Base-by-base conservation (phyloP, 2,888 invertebrate species). In the Malacosoma neustria region DNA sequence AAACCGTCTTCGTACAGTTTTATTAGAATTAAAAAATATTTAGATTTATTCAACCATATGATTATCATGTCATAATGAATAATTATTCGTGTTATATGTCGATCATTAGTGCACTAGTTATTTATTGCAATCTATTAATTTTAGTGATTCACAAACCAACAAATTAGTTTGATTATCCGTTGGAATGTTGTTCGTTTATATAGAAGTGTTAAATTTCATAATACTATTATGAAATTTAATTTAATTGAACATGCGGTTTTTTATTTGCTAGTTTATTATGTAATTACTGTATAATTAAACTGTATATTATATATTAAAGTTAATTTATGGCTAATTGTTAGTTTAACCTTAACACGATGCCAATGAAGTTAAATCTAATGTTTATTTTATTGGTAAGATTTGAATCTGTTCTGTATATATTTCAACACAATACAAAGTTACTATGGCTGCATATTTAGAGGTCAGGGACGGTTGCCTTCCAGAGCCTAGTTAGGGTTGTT, bases 341-440 rank as follows among this genome's bases (percentile, higher is more conserved):
- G 22, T 22, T 22, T 9, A 4, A 2, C 9, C 5, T 1, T 7
- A 22, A 22, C 22, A 4, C 5, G 22, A 7, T 22, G 22, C 5
- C 22, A 22, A 22, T 22, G 22, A 22, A 22, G 22, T 22, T 22
- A 4, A n/a, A 33, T 11, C 29, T 13, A 57, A 51, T 42, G 66
- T 73, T 73, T 49, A 69, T 40, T 30, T 63, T 0, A 57, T 46
- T 36, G 11, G 64, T 11, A 11, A 65, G 11, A 49, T 72, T 29
- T 36, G 72, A 22, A n/a, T n/a, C n/a, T n/a, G n/a, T n/a, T n/a
- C n/a, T n/a, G n/a, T n/a, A n/a, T n/a, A n/a, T n/a, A n/a, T n/a
- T n/a, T n/a, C n/a, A n/a, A n/a, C n/a, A n/a, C n/a, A n/a, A n/a
- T n/a, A n/a, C n/a, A n/a, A n/a, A n/a, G n/a, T n/a, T n/a, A n/a